Conservation (phyloP, 2,113 vertebrate species). For the Clinocottus analis region DNA sequence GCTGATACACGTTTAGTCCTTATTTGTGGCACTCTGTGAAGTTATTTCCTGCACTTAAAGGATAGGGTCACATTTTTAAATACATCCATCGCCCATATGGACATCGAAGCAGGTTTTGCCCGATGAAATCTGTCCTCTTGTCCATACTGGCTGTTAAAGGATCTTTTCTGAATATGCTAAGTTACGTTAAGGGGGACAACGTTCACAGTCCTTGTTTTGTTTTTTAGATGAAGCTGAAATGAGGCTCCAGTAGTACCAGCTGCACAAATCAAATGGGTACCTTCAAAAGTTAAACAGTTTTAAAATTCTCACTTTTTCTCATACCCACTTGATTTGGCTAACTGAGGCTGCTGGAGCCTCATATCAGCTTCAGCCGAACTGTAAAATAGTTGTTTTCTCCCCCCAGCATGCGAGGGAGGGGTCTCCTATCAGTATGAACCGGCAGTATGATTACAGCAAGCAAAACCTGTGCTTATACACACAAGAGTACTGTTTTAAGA, state of each 20-base stretch:
- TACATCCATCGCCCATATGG: neutral
- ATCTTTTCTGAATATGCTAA: accelerated
- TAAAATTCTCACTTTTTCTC: neutral
- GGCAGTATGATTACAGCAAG: neutral
- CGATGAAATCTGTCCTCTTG: neutral
- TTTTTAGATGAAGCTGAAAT: neutral
- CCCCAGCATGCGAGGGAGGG: neutral
- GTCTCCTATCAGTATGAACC: neutral
- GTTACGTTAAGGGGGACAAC: neutral
- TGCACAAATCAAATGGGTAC: neutral
- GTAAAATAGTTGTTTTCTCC: neutral
- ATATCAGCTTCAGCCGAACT: neutral
- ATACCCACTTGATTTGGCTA: neutral
- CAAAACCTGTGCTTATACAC: neutral
- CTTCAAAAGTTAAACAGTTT: neutral
- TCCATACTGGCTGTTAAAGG: neutral
- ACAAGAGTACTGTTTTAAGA: neutral
- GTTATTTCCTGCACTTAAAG: conserved; percentile 1
- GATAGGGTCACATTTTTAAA: neutral
- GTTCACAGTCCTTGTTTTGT: neutral
- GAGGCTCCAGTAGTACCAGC: neutral
- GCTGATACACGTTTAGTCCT: conserved; percentile 26
- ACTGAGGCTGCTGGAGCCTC: neutral
- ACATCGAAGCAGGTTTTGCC: conserved; percentile 1
- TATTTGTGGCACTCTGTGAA: neutral